Evolutionary conservation across 2,888 invertebrate genomes (phyloP).

Genomic region (Hoplodrina blanda): DNA sequence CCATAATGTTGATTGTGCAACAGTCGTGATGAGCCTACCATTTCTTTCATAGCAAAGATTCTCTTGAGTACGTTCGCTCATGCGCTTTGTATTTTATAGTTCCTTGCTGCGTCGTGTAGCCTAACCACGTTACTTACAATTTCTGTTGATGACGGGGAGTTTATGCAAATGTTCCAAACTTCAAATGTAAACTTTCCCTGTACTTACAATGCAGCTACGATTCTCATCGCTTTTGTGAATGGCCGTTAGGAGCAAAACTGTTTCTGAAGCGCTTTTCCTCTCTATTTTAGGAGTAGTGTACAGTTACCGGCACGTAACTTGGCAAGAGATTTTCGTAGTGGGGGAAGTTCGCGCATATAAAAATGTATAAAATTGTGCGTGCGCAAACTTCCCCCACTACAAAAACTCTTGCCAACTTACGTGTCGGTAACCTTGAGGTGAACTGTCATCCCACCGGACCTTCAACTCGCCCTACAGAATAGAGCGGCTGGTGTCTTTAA

Average conservation of each 20-base stretch:
- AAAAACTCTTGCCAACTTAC: too few relatives aligned
- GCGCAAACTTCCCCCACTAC: too few relatives aligned
- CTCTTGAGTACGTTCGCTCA: background rate
- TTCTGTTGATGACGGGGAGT: constrained; percentile 27
- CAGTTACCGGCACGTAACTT: too few relatives aligned
- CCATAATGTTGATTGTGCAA: background rate
- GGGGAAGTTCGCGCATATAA: too few relatives aligned
- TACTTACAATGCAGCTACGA: background rate
- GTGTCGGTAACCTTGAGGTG: too few relatives aligned
- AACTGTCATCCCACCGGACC: too few relatives aligned
- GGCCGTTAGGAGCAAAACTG: background rate
- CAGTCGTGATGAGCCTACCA: constrained; percentile 23
- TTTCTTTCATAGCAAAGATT: constrained; percentile 35
- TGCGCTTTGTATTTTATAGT: background rate
- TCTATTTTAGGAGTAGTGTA: too few relatives aligned
- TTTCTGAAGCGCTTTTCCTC: background rate
- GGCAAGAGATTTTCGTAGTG: too few relatives aligned
- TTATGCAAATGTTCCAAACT: constrained; percentile 27
- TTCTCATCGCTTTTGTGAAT: constrained; percentile 11
- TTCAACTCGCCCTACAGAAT: too few relatives aligned
- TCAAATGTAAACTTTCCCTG: constrained; percentile 15
- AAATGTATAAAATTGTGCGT: too few relatives aligned
- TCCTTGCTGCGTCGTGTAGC: background rate
- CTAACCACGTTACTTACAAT: background rate
- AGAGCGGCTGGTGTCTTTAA: too few relatives aligned